Conservation (phyloP, 2,797 vertebrate species). For the Rousettus madagascariensis region DNA sequence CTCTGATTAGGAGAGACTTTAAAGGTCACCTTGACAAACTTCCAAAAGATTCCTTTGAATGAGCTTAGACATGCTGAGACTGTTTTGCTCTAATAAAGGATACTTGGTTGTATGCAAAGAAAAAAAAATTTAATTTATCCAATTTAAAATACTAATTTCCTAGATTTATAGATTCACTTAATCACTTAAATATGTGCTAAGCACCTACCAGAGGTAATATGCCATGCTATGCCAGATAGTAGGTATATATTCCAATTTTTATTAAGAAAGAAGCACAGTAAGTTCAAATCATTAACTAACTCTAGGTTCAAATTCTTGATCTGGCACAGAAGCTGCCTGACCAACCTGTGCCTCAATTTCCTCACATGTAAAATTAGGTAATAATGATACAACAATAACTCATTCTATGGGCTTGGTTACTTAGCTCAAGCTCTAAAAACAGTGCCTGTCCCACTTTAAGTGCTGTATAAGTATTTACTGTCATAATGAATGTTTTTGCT, state of each 20-base stretch:
- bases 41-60: not conserved
- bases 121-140: not conserved
- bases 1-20: not conserved
- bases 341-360: not conserved
- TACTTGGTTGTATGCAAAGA: not conserved
- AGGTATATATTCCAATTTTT: not conserved
- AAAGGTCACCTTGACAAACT: constrained; percentile 10
- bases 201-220: not conserved
- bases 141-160: not conserved
- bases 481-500: constrained; percentile 40
- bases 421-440: not conserved
- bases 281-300: not conserved
- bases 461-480: not conserved
- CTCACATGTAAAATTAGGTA: not conserved
- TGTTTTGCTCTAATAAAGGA: not conserved
- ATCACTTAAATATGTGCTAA: not conserved
- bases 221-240: not conserved
- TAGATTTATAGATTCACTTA: not conserved
- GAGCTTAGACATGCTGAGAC: not conserved
- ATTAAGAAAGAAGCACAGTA: not conserved
- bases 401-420: not conserved
- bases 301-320: not conserved
- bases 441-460: not conserved
- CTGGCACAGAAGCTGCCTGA: not conserved
- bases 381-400: not conserved